These are phyloP conservation scores for Punctoribates punctum DNA, from an alignment of 2,888 invertebrate genomes.

Conservation along the genomic window DNA sequence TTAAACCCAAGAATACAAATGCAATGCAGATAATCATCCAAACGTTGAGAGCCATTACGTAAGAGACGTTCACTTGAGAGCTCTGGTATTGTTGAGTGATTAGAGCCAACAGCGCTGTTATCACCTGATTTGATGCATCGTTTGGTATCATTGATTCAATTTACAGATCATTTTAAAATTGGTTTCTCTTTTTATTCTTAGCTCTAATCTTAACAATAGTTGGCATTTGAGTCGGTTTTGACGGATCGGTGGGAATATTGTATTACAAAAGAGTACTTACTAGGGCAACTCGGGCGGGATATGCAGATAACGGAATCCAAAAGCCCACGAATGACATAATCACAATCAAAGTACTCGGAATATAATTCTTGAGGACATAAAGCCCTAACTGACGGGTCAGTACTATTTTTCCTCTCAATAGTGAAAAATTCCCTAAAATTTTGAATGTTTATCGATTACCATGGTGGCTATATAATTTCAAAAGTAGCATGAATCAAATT, in stretches of 20 bases:
- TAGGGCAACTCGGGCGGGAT: constrained; percentile 47
- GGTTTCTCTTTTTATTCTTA: no score
- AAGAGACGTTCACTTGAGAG: constrained; percentile 50
- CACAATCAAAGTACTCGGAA: constrained; percentile 46
- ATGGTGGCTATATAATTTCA: no score
- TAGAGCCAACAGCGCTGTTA: constrained; percentile 74
- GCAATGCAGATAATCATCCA: constrained; percentile 50
- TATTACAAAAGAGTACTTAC: background rate
- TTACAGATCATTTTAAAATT: constrained; percentile 8
- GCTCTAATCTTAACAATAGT: no score
- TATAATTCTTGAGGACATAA: constrained; percentile 46
- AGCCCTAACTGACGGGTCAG: constrained; percentile 45
- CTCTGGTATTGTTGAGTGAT: constrained; percentile 48
- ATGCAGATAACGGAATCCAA: constrained; percentile 48
- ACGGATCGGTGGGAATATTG: background rate
- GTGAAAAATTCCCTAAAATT: constrained; percentile 46
- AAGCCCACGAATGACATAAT: constrained; percentile 47
- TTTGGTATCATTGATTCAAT: background rate
- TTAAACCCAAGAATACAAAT: constrained; percentile 49
- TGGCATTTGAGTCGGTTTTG: no score
- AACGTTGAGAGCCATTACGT: constrained; percentile 51
- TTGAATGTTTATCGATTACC: no score
- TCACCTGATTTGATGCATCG: constrained; percentile 33
- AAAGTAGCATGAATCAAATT: no score
- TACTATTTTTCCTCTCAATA: constrained; percentile 44